Evolutionary conservation across 2,113 vertebrate species (phyloP).

Genomic region (Quiscalus mexicanus): DNA sequence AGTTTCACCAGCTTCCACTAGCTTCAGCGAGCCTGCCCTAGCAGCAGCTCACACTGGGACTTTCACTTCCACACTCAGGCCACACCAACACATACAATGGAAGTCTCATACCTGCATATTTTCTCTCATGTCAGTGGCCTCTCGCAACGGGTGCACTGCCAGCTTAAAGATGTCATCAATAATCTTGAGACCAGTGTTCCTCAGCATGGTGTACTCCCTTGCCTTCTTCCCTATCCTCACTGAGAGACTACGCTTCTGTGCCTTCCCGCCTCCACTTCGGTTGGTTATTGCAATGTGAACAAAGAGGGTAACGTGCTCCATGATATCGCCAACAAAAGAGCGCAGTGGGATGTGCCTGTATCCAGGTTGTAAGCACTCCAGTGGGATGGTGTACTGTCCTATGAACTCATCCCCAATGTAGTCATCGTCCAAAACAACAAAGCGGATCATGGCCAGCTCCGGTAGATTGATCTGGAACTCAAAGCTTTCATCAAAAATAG

Average conservation of each 20-base stretch:
- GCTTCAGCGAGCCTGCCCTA: background rate
- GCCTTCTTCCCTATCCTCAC: conserved; percentile 87
- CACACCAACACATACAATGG: rapidly evolving
- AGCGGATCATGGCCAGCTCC: conserved; percentile 93
- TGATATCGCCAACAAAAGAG: conserved; percentile 86
- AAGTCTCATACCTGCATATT: conserved; percentile 86
- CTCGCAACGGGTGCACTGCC: conserved; percentile 84
- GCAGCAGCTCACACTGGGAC: background rate
- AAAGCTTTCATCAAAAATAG: conserved; percentile 97
- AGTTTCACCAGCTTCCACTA: background rate
- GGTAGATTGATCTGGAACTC: conserved; percentile 97
- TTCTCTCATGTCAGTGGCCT: conserved; percentile 93
- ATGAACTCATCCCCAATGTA: conserved; percentile 99
- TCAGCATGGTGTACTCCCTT: conserved; percentile 90
- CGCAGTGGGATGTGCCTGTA: conserved; percentile 93
- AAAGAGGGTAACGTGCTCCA: conserved; percentile 92
- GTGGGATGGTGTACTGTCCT: conserved; percentile 91
- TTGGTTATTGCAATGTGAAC: conserved; percentile 95
- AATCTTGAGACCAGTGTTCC: conserved; percentile 86
- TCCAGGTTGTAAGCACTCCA: conserved; percentile 94
- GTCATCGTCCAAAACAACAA: conserved; percentile 95
- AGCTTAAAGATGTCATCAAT: conserved; percentile 92
- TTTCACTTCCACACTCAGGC: background rate
- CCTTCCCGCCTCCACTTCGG: conserved; percentile 90
- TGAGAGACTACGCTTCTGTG: conserved; percentile 90